phyloP scores from a whole-genome alignment of 2,797 vertebrate genomes.

The Cryptoblepharus egeriae region DNA sequence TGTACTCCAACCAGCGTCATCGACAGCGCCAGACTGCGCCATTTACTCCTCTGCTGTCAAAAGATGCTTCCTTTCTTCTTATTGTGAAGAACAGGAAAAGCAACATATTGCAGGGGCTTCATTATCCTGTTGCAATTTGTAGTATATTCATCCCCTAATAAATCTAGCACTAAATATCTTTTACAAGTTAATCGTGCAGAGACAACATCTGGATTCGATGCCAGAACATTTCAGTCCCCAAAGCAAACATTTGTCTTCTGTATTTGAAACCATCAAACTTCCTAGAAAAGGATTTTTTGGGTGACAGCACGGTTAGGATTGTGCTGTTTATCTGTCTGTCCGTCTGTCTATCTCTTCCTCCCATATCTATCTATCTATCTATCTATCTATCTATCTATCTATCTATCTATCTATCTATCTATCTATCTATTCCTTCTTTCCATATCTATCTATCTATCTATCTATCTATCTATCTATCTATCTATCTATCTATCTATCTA shows the following conservation, averaged over 20 bases:
- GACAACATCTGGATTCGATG: slow-evolving; percentile 26
- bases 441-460: too few relatives aligned
- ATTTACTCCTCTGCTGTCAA: not conserved
- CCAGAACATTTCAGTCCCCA: not conserved
- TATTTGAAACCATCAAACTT: slow-evolving; percentile 5
- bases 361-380: too few relatives aligned
- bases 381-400: too few relatives aligned
- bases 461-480: too few relatives aligned
- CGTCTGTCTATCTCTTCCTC: too few relatives aligned
- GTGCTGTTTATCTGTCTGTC: too few relatives aligned
- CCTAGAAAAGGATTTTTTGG: not conserved
- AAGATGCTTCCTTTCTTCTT: not conserved
- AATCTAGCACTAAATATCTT: slow-evolving; percentile 10
- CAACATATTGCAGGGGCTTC: not conserved
- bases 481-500: too few relatives aligned
- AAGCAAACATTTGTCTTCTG: not conserved
- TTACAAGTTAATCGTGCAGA: not conserved
- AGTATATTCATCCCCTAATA: slow-evolving; percentile 25
- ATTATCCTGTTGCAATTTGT: not conserved
- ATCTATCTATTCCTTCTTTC: too few relatives aligned
- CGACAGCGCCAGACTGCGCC: slow-evolving; percentile 19
- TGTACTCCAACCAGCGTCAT: slow-evolving; percentile 39
- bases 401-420: too few relatives aligned
- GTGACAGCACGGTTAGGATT: too few relatives aligned
- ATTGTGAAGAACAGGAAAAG: not conserved